Percentiles rank a stretch among this genome's conserved stretches.
These are phyloP conservation scores for Stegastes partitus DNA, from an alignment of 2,113 vertebrate species.

Conservation along the genomic window DNA sequence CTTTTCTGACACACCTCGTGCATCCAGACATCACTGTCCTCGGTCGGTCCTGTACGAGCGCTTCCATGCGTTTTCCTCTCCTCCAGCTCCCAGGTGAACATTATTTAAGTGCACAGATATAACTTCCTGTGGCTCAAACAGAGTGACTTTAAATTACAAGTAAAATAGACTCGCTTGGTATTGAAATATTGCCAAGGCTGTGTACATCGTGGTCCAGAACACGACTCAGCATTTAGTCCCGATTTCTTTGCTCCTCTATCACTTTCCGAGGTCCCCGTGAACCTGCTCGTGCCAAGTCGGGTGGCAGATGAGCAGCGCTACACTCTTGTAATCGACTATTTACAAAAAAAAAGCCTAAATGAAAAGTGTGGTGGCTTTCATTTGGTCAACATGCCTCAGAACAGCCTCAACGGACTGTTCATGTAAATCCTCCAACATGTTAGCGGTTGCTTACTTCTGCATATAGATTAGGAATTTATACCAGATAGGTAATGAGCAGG, in stretches of 20 bases:
- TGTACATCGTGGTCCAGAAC: background rate
- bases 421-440: background rate
- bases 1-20: too few species aligned
- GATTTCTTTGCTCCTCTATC: slow-evolving; percentile 22
- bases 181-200: background rate
- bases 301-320: slow-evolving; percentile 2
- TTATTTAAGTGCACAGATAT: background rate
- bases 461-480: background rate
- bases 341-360: background rate
- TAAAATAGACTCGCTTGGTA: background rate
- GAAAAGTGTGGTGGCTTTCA: background rate
- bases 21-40: background rate
- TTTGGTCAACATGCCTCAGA: background rate
- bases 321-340: background rate
- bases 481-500: background rate
- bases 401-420: background rate
- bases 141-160: background rate
- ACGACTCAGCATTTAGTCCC: background rate
- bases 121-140: background rate
- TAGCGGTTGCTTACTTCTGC: background rate
- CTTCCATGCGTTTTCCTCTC: background rate
- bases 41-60: background rate
- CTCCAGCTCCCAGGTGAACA: background rate
- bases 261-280: background rate
- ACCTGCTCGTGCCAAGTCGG: slow-evolving; percentile 5